A percentile compares a stretch with the other conserved stretches of the same genome.
Conservation (phyloP, 2,797 vertebrate genomes). For the Buceros bicornis region DNA sequence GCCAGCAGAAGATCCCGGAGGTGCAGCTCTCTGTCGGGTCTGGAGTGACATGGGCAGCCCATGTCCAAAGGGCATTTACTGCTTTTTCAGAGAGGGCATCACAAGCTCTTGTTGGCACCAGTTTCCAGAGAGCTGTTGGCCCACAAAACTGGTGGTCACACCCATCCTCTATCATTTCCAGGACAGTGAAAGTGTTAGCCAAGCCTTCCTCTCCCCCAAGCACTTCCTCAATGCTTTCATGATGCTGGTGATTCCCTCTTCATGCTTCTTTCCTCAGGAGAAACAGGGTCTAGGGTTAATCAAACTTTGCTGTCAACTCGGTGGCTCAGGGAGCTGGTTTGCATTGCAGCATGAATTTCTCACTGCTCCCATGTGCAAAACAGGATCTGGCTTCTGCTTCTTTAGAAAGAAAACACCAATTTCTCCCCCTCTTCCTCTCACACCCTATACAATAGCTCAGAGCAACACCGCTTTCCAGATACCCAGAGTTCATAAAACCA, state of each 20-base stretch:
- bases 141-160: neutral
- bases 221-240: neutral
- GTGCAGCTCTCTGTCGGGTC: accelerated
- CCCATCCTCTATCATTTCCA: neutral
- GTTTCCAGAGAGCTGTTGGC: neutral
- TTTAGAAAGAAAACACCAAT: neutral
- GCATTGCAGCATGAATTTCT: neutral
- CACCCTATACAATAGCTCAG: neutral
- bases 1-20: neutral
- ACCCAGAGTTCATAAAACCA: neutral
- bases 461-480: neutral
- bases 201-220: neutral
- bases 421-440: neutral
- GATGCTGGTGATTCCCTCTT: neutral
- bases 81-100: neutral
- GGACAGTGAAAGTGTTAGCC: neutral
- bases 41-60: neutral
- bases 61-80: neutral
- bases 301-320: neutral
- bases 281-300: neutral
- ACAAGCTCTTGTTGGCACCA: neutral
- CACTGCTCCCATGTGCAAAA: neutral
- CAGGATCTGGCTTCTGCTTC: neutral
- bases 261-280: neutral
- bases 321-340: neutral